Conservation (phyloP, 1,140 invertebrate genomes). For the Cyrtorhinus lividipennis region DNA sequence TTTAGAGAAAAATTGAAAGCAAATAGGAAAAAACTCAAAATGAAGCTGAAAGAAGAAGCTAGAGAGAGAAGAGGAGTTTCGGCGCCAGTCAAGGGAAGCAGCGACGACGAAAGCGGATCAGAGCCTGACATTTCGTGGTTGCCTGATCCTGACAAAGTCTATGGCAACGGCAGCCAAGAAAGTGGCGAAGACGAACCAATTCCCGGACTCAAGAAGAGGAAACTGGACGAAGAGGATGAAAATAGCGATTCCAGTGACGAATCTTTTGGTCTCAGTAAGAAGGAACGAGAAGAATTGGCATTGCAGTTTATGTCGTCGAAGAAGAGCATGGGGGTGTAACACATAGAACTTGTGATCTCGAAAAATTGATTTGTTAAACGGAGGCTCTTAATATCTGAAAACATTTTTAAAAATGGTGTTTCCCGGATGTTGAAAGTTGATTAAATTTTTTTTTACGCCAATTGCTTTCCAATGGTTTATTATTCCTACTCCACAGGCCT, state of each 20-base stretch:
- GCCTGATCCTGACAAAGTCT: constrained; percentile 67
- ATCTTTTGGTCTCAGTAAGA: constrained; percentile 38
- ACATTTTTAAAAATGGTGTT: no score
- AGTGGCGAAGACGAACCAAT: constrained; percentile 31
- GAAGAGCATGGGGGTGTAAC: no score
- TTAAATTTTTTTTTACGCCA: no score
- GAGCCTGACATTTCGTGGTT: constrained; percentile 62
- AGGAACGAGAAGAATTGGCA: constrained; percentile 56
- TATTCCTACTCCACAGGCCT: no score
- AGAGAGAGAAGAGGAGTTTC: constrained; percentile 32
- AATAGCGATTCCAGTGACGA: constrained; percentile 30
- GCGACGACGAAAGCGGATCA: constrained; percentile 37
- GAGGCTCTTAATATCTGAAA: no score
- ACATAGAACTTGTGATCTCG: no score
- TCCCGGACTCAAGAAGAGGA: constrained; percentile 6
- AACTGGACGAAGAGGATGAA: constrained; percentile 29
- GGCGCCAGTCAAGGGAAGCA: constrained; percentile 30
- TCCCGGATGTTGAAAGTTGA: no score
- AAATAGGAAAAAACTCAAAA: constrained; percentile 59
- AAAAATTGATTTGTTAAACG: no score
- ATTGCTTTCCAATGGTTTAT: no score
- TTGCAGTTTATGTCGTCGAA: constrained; percentile 40
- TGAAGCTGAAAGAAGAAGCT: constrained; percentile 46
- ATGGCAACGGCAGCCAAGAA: constrained; percentile 28
- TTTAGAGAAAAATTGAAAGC: constrained; percentile 67